Percentiles rank a stretch among this genome's conserved stretches.
Conservation (phyloP, 2,888 invertebrate species). For the Cylindroiulus punctatus region DNA sequence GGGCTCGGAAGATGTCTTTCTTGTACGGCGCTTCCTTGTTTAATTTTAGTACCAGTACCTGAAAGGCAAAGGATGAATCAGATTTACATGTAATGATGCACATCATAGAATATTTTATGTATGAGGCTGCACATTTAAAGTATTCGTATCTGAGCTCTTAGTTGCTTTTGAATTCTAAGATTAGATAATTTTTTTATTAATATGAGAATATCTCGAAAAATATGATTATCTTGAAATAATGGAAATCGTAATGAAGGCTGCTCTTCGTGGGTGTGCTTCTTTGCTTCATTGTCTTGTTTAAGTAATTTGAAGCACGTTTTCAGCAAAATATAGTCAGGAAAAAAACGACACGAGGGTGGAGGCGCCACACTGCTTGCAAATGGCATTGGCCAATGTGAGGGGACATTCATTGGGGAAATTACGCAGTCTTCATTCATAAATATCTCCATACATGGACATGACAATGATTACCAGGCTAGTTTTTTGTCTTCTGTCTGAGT, state of each 20-base stretch:
- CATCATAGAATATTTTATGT: too few relatives aligned
- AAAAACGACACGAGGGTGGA: not conserved
- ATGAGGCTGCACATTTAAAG: too few relatives aligned
- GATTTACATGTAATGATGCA: too few relatives aligned
- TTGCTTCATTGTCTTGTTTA: not conserved
- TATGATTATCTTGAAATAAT: not conserved
- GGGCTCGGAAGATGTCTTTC: slow-evolving; percentile 93
- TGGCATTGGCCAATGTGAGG: not conserved
- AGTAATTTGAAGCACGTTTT: not conserved
- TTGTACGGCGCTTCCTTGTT: slow-evolving; percentile 94
- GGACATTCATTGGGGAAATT: slow-evolving; percentile 32
- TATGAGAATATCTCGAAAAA: too few relatives aligned
- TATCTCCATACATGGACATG: slow-evolving; percentile 48
- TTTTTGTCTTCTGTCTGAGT: slow-evolving; percentile 45
- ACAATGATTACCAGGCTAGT: slow-evolving; percentile 28
- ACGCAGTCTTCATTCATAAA: slow-evolving; percentile 47
- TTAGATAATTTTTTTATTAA: too few relatives aligned
- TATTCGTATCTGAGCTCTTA: too few relatives aligned
- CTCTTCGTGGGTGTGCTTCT: not conserved
- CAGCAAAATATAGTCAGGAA: not conserved
- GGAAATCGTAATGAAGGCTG: too few relatives aligned
- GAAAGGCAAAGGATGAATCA: not conserved
- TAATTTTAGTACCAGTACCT: slow-evolving; percentile 90
- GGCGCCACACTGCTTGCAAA: slow-evolving; percentile 20
- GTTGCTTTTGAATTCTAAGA: too few relatives aligned